Evolutionary conservation across 2,888 invertebrate genomes (phyloP).

Genomic region (Temnothorax ravouxi): DNA sequence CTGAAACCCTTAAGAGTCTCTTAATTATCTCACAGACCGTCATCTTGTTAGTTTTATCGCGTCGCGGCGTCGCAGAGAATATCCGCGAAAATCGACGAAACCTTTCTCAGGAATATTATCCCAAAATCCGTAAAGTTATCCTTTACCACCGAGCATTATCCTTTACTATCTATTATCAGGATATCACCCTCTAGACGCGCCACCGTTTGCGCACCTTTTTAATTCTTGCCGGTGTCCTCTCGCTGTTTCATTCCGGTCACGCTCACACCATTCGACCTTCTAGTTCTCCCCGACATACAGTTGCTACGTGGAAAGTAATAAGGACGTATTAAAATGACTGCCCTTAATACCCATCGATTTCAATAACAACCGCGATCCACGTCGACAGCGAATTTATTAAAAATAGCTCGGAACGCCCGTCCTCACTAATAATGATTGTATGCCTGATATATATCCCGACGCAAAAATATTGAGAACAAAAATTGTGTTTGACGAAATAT

Average conservation of each 20-base stretch:
- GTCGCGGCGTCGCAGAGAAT: not conserved
- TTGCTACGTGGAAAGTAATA: constrained; percentile 55
- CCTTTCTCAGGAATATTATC: constrained; percentile 17
- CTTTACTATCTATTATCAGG: constrained; percentile 29
- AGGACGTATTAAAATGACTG: constrained; percentile 30
- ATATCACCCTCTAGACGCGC: constrained; percentile 31
- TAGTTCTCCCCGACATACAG: constrained; percentile 15
- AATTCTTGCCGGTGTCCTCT: constrained; percentile 20
- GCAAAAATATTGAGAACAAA: not conserved
- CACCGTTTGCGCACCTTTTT: constrained; percentile 30
- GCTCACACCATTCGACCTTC: constrained; percentile 38
- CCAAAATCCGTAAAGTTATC: constrained; percentile 18
- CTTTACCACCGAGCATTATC: constrained; percentile 49
- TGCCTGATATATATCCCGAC: not conserved
- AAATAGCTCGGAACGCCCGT: not conserved
- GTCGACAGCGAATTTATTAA: constrained; percentile 25
- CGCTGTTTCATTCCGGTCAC: constrained; percentile 49
- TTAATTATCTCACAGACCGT: constrained; percentile 26
- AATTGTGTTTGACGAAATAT: not conserved
- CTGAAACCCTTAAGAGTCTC: constrained; percentile 28
- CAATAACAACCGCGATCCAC: constrained; percentile 36
- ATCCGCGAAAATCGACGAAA: constrained; percentile 2
- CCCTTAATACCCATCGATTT: constrained; percentile 52
- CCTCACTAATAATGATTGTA: not conserved
- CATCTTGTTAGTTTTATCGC: constrained; percentile 14